Base-by-base conservation (phyloP, 37 sponge, comb jelly and placozoan species). In the Chondrilla cf. caribensis region DNA sequence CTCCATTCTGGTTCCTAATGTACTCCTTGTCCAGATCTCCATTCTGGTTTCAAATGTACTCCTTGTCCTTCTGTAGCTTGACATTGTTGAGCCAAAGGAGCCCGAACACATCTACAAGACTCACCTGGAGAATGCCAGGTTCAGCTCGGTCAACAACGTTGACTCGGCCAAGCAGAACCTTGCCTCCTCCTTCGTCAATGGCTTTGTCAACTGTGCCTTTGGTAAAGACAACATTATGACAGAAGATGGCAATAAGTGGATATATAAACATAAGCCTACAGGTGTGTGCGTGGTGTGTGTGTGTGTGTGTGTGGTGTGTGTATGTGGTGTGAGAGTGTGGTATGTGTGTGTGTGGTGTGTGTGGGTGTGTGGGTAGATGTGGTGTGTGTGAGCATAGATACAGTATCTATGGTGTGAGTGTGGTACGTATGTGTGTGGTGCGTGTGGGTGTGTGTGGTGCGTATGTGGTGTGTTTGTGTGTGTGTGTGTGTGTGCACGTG, bases 91-190 rank as follows among this genome's bases (percentile, higher is more conserved):
- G 75, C 99, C 99, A 21, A 98, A 98, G 83, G 84, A 91, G 29
- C 99, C 99, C 58, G 99, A 98, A 65, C 94, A 98, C 72, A 96
- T 98, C 60, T 96, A 93, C 88, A 98, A 98, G 87, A 91, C 90
- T 17, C 95, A 98, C 59, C 60, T 96, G 55, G 99, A 98, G 60
- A 87, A 92, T 82, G 79, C 88, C 9, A 68, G 97, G 2, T 73
- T 73, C 44, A 73, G 76, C 44, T 73, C 76, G 2, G 54, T 57
- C 55, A 43, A 38, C 1, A 85, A 78, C 28, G 95, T 96, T 25
- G 99, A 98, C 85, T 95, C 96, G 3, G 96, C 94, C 18, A 88
- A 84, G 33, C 93, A 89, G 57, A 96, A 94, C 77, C 86, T 98
- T 1, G 90, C 99, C 38, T 84, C 96, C 29, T 96, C 96, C 54